Evolutionary conservation across 2,113 vertebrate species (phyloP).

Genomic region (Ovibos moschatus): DNA sequence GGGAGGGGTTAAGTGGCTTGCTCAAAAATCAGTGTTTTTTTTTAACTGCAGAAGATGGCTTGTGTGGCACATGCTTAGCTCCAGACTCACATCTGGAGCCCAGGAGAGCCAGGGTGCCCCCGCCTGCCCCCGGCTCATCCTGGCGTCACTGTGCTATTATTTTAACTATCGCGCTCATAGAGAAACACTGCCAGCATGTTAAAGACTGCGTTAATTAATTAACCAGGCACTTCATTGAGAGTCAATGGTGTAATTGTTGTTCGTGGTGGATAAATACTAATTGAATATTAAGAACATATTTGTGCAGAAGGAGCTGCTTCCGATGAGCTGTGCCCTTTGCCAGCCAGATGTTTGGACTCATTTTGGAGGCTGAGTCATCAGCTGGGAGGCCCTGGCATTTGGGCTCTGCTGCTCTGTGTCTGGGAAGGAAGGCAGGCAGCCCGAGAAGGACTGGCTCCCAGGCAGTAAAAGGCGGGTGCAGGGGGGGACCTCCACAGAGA

Average conservation of each 20-base stretch:
- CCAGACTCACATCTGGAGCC: conserved; percentile 14
- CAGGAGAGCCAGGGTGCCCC: not conserved
- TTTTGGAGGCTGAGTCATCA: conserved; percentile 26
- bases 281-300: conserved; percentile 73
- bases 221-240: conserved; percentile 56
- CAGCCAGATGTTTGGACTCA: conserved; percentile 50
- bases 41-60: not conserved
- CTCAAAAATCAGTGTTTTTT: not conserved
- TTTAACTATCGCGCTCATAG: not conserved
- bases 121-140: accelerated
- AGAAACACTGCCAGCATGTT: conserved; percentile 10
- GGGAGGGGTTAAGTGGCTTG: not conserved
- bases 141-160: not conserved
- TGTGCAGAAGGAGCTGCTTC: conserved; percentile 53
- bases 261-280: conserved; percentile 64
- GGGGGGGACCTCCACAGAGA: not conserved
- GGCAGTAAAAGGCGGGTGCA: accelerated
- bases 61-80: not conserved
- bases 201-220: conserved; percentile 54
- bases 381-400: not conserved
- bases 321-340: conserved; percentile 40
- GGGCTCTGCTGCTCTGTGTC: not conserved
- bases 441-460: accelerated
- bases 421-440: not conserved
- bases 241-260: conserved; percentile 65